Percentiles rank a stretch among this genome's conserved stretches.
Conservation (phyloP, 2,797 vertebrate species). For the Oryzias dopingdopingensis region DNA sequence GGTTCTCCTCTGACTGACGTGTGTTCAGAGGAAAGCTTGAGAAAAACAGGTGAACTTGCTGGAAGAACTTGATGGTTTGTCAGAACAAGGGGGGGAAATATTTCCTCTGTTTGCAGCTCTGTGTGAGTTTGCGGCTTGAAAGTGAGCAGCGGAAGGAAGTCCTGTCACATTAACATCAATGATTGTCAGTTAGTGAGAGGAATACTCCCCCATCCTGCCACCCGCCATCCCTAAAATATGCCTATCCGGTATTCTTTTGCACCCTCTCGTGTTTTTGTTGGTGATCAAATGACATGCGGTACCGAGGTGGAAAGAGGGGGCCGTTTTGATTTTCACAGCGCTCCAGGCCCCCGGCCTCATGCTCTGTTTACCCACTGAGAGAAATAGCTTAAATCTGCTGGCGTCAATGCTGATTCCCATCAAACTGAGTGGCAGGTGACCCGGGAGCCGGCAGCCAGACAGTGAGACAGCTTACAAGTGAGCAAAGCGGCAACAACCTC, state of each 20-base stretch:
- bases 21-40: no score
- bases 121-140: slow-evolving; percentile 26
- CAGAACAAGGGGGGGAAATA: slow-evolving; percentile 4
- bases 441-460: slow-evolving; percentile 75
- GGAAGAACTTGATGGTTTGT: neutral
- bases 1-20: no score
- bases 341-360: slow-evolving; percentile 55
- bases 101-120: slow-evolving; percentile 19
- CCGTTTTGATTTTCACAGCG: slow-evolving; percentile 31
- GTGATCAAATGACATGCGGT: slow-evolving; percentile 44
- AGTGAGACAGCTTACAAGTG: slow-evolving; percentile 77
- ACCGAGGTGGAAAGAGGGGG: slow-evolving; percentile 19
- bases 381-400: slow-evolving; percentile 75
- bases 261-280: slow-evolving; percentile 24
- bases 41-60: no score
- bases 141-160: slow-evolving; percentile 42
- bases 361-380: slow-evolving; percentile 67
- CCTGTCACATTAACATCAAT: slow-evolving; percentile 51
- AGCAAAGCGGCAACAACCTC: slow-evolving; percentile 76
- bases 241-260: slow-evolving; percentile 15
- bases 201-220: neutral
- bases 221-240: slow-evolving; percentile 16
- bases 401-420: slow-evolving; percentile 74
- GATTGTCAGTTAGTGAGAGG: slow-evolving; percentile 54
- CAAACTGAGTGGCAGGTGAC: slow-evolving; percentile 83